These are phyloP conservation scores for Catharus ustulatus DNA, from an alignment of 2,797 vertebrate genomes.

Conservation along the genomic window DNA sequence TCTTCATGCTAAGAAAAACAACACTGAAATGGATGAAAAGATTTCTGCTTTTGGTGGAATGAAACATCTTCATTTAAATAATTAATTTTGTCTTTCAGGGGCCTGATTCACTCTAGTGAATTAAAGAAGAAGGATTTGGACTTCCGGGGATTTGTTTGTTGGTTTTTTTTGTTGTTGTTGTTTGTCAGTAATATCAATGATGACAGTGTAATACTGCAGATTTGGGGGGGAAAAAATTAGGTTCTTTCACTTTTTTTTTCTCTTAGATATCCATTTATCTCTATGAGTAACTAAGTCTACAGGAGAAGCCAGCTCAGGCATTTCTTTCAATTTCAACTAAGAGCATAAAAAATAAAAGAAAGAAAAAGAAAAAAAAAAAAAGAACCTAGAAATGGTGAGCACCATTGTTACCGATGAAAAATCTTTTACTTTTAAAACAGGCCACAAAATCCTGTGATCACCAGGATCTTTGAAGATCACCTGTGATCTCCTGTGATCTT, in stretches of 20 bases:
- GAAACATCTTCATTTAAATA: background rate
- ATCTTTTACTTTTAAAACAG: background rate
- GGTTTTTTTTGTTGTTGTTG: background rate
- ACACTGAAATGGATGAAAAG: background rate
- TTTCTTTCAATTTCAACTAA: background rate
- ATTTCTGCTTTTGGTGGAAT: background rate
- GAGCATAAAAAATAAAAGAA: background rate
- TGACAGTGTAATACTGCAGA: background rate
- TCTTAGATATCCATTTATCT: background rate
- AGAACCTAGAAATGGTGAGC: background rate
- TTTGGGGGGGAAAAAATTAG: background rate
- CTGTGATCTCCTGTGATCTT: background rate
- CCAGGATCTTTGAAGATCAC: background rate
- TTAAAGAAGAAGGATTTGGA: background rate
- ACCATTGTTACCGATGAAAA: background rate
- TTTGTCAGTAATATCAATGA: background rate
- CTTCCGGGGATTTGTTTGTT: rapidly evolving
- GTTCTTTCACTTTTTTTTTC: background rate
- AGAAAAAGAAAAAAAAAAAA: background rate
- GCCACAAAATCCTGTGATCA: background rate
- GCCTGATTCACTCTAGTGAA: background rate
- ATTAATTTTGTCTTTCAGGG: rapidly evolving
- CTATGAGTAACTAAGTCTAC: background rate
- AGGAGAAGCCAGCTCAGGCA: background rate
- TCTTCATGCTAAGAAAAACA: background rate